phyloP scores from a whole-genome alignment of 2,113 vertebrate species.

The Misgurnus anguillicaudatus region DNA sequence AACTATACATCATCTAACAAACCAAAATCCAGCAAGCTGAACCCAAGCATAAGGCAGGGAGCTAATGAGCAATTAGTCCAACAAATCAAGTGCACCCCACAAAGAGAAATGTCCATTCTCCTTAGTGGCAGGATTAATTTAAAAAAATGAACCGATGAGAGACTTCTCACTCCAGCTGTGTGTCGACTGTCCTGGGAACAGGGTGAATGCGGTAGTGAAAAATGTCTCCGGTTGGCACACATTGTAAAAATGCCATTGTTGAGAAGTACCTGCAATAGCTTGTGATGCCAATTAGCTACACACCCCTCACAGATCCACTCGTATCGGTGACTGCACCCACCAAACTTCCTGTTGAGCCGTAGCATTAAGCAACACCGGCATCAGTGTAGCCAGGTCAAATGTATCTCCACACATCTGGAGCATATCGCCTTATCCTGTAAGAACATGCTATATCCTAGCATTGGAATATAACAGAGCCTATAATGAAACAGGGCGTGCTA shows the following conservation, averaged over 20 bases:
- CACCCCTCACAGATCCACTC: background rate
- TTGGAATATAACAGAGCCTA: slow-evolving; percentile 4
- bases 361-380: slow-evolving; percentile 18
- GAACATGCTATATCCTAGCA: background rate
- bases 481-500: background rate
- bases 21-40: background rate
- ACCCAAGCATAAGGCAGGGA: slow-evolving; percentile 18
- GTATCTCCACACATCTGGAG: slow-evolving; percentile 29
- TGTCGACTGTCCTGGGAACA: slow-evolving; percentile 19
- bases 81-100: background rate
- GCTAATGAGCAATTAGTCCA: slow-evolving; percentile 27
- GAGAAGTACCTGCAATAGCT: slow-evolving; percentile 3
- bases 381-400: slow-evolving; percentile 8
- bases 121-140: background rate
- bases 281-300: background rate
- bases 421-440: background rate
- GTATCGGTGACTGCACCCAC: background rate
- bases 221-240: background rate
- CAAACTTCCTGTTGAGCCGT: background rate
- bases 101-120: background rate
- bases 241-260: background rate
- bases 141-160: background rate
- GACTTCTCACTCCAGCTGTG: slow-evolving; percentile 36
- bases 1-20: slow-evolving; percentile 13
- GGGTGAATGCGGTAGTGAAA: slow-evolving; percentile 8